A percentile compares a stretch with the other conserved stretches of the same genome.
Conservation (phyloP, 2,113 vertebrate species). For the Axis porcinus region DNA sequence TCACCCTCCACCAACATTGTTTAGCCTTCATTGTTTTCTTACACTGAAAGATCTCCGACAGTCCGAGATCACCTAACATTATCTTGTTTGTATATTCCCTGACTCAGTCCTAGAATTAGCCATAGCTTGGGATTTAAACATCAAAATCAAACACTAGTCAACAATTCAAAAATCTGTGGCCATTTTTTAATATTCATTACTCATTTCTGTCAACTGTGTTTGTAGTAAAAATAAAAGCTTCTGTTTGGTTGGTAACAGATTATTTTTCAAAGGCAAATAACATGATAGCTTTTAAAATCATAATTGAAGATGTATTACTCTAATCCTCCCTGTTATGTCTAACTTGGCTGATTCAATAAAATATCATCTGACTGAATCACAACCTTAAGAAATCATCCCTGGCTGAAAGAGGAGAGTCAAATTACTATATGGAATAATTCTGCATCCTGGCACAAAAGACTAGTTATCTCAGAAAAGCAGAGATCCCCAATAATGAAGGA, state of each 20-base stretch:
- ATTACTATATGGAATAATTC: neutral
- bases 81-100: neutral
- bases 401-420: neutral
- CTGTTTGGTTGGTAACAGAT: neutral
- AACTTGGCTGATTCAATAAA: neutral
- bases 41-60: neutral
- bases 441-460: neutral
- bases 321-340: neutral
- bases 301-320: neutral
- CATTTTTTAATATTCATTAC: neutral
- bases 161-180: neutral
- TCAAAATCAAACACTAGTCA: neutral
- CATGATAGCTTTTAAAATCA: neutral
- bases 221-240: conserved; percentile 3
- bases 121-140: neutral
- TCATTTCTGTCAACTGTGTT: neutral
- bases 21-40: neutral
- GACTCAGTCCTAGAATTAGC: neutral
- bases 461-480: neutral
- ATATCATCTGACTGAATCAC: neutral
- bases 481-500: neutral
- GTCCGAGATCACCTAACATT: neutral
- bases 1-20: neutral
- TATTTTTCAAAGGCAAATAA: neutral
- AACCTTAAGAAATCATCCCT: neutral